Conservation (phyloP, 2,797 vertebrate species). For the Chloroceryle inda region DNA sequence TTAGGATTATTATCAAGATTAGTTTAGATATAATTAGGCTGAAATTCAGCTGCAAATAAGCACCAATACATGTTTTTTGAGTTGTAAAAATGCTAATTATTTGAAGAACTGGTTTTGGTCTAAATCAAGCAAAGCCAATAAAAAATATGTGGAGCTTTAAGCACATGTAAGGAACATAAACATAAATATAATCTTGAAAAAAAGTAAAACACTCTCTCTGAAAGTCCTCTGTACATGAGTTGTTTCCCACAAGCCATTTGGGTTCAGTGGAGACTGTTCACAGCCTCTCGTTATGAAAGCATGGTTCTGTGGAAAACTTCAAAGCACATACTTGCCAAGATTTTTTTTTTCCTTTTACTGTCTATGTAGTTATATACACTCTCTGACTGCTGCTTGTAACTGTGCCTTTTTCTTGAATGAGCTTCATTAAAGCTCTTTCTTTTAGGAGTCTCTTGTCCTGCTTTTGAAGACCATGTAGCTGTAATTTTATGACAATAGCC, state of each 20-base stretch:
- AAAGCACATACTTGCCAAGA: neutral
- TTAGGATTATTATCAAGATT: neutral
- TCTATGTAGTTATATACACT: neutral
- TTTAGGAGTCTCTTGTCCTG: neutral
- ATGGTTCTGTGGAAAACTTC: neutral
- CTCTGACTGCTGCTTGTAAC: neutral
- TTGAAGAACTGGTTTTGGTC: neutral
- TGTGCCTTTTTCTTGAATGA: neutral
- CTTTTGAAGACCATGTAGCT: neutral
- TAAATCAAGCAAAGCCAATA: neutral
- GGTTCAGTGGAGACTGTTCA: neutral
- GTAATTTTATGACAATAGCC: rapidly evolving
- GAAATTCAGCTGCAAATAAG: neutral
- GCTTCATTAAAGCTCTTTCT: rapidly evolving
- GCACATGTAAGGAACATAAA: neutral
- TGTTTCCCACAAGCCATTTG: neutral
- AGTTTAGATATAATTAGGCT: conserved; percentile 1
- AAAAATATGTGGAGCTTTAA: neutral
- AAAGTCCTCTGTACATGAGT: neutral
- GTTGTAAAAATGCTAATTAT: neutral
- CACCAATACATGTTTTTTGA: neutral
- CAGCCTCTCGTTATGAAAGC: neutral
- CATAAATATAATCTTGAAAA: neutral
- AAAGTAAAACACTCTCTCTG: neutral
- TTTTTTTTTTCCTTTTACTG: neutral